A percentile compares a stretch with the other conserved stretches of the same genome.
Evolutionary conservation across 1,140 invertebrate genomes (phyloP).

Genomic region (Archivesica marissinica): DNA sequence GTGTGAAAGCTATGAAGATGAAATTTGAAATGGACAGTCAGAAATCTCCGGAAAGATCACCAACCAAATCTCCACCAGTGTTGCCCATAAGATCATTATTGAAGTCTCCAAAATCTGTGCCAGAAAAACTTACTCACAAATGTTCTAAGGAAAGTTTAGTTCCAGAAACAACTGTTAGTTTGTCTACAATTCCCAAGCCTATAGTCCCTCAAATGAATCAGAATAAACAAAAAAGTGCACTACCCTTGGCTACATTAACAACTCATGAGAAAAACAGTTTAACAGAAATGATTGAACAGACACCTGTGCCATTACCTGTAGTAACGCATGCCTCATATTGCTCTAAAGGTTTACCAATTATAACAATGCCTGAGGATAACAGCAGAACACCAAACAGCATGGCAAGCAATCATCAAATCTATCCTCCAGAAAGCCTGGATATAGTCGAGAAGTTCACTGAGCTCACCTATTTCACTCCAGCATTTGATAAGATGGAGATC

Average conservation of each 20-base stretch:
- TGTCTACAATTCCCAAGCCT: conserved; percentile 20
- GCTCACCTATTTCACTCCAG: conserved; percentile 34
- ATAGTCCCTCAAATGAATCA: neutral
- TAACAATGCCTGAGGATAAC: neutral
- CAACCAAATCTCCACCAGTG: conserved; percentile 63
- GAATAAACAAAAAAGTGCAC: conserved; percentile 44
- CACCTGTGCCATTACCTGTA: neutral
- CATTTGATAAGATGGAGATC: conserved; percentile 41
- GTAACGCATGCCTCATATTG: neutral
- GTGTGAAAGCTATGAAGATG: conserved; percentile 73
- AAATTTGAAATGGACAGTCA: conserved; percentile 73
- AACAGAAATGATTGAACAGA: neutral
- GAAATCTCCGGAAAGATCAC: conserved; percentile 60
- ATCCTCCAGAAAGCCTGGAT: neutral
- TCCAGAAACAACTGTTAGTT: neutral
- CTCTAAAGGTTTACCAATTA: neutral
- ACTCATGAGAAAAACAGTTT: neutral
- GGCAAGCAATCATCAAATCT: neutral
- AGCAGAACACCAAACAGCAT: neutral
- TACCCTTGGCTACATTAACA: conserved; percentile 19
- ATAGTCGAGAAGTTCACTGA: conserved; percentile 33
- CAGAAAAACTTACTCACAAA: conserved; percentile 5
- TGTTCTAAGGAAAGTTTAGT: neutral
- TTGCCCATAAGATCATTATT: conserved; percentile 29
- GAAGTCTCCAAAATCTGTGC: conserved; percentile 44